Conservation (phyloP, 2,797 vertebrate species). For the Centropyge bicolor region DNA sequence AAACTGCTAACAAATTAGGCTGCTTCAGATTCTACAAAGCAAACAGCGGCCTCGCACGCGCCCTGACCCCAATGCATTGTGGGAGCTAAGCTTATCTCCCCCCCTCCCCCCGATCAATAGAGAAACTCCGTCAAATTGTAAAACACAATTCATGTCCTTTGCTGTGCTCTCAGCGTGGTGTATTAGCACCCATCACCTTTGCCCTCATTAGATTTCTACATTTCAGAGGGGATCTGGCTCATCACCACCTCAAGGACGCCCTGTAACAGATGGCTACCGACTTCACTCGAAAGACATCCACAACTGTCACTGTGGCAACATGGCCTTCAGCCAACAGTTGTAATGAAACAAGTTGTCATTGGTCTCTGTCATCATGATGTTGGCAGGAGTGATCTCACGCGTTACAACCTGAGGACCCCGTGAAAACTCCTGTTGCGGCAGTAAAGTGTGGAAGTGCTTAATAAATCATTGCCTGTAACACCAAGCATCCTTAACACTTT, state of each 20-base stretch:
- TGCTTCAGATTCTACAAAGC: slow-evolving; percentile 71
- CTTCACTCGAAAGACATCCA: slow-evolving; percentile 42
- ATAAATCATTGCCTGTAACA: slow-evolving; percentile 55
- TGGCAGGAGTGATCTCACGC: slow-evolving; percentile 11
- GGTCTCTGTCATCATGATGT: slow-evolving; percentile 17
- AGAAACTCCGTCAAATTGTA: slow-evolving; percentile 77
- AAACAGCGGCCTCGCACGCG: slow-evolving; percentile 71
- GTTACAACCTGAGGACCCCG: slow-evolving; percentile 25
- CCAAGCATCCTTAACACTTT: slow-evolving; percentile 51
- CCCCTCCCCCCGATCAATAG: slow-evolving; percentile 53
- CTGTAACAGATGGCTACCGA: slow-evolving; percentile 37
- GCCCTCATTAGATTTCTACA: slow-evolving; percentile 54
- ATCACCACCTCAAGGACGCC: slow-evolving; percentile 40
- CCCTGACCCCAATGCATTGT: slow-evolving; percentile 74
- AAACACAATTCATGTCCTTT: slow-evolving; percentile 58
- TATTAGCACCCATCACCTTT: slow-evolving; percentile 36
- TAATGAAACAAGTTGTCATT: slow-evolving; percentile 19
- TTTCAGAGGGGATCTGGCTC: slow-evolving; percentile 49
- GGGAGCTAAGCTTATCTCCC: slow-evolving; percentile 66
- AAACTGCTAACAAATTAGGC: slow-evolving; percentile 74
- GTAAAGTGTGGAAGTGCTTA: slow-evolving; percentile 25
- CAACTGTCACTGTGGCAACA: slow-evolving; percentile 10
- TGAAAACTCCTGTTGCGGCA: slow-evolving; percentile 18
- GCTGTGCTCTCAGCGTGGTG: slow-evolving; percentile 24
- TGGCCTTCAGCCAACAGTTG: slow-evolving; percentile 33